phyloP scores from a whole-genome alignment of 1,140 invertebrate species.

The Orchestia grillus region DNA sequence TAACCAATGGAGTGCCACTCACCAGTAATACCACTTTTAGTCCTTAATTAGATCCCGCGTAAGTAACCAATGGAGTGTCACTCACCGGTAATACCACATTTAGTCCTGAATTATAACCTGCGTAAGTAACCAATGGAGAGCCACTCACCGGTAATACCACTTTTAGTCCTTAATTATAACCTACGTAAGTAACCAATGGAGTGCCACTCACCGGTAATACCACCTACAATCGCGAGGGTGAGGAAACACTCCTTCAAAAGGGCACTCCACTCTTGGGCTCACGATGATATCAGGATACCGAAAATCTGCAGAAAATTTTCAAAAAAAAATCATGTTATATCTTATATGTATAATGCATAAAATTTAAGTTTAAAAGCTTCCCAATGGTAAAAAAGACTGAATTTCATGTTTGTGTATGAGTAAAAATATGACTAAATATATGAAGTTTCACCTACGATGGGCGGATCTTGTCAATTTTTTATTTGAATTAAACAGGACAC shows the following conservation, averaged over 20 bases:
- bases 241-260: constrained; percentile 60
- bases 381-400: no score
- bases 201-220: constrained; percentile 60
- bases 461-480: no score
- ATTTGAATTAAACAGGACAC: no score
- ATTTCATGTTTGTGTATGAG: no score
- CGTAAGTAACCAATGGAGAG: not conserved
- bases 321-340: not conserved
- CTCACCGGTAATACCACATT: not conserved
- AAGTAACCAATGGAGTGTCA: not conserved
- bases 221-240: constrained; percentile 65
- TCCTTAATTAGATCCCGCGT: not conserved
- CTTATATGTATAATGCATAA: not conserved
- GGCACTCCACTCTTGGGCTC: constrained; percentile 57
- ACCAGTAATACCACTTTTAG: not conserved
- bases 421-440: no score
- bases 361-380: not conserved
- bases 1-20: not conserved
- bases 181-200: not conserved
- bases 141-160: not conserved
- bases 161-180: not conserved
- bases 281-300: constrained; percentile 64
- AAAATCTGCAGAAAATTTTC: constrained; percentile 42
- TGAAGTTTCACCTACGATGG: no score
- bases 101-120: not conserved